phyloP scores from a whole-genome alignment of 2,113 vertebrate genomes.

The Myotis lucifugus region DNA sequence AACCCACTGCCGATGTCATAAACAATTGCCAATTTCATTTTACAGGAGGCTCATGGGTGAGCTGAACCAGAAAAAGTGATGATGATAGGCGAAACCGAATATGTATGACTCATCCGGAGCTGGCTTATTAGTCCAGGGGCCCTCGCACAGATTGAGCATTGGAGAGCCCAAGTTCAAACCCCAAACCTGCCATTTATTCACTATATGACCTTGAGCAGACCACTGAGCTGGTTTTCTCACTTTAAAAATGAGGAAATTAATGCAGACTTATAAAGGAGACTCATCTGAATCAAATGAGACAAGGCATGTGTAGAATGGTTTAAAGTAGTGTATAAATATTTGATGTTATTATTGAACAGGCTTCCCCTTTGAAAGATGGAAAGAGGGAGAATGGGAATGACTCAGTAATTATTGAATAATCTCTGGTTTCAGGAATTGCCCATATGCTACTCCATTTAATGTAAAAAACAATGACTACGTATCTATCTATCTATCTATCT shows the following conservation, averaged over 20 bases:
- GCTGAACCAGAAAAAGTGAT: conserved; percentile 65
- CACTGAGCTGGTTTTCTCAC: conserved; percentile 19
- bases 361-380: conserved; percentile 4
- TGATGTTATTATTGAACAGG: conserved; percentile 50
- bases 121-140: not conserved
- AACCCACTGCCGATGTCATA: not conserved
- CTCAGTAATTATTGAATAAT: conserved; percentile 29
- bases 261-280: not conserved
- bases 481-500: not conserved
- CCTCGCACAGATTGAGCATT: not conserved
- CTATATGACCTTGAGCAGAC: conserved; percentile 41
- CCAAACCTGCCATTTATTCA: conserved; percentile 39
- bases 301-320: conserved; percentile 51
- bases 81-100: conserved; percentile 48
- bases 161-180: conserved; percentile 23
- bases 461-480: not conserved
- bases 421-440: not conserved
- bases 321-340: conserved; percentile 54
- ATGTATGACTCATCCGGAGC: conserved; percentile 50
- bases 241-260: conserved; percentile 50
- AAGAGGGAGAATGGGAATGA: not conserved
- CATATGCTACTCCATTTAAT: not conserved
- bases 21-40: conserved; percentile 70
- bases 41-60: conserved; percentile 40
- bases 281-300: conserved; percentile 45